Evolutionary conservation across 2,113 vertebrate species (phyloP), one percentile per base, ranked within the genome.

Genomic region (Hippolais icterina): DNA sequence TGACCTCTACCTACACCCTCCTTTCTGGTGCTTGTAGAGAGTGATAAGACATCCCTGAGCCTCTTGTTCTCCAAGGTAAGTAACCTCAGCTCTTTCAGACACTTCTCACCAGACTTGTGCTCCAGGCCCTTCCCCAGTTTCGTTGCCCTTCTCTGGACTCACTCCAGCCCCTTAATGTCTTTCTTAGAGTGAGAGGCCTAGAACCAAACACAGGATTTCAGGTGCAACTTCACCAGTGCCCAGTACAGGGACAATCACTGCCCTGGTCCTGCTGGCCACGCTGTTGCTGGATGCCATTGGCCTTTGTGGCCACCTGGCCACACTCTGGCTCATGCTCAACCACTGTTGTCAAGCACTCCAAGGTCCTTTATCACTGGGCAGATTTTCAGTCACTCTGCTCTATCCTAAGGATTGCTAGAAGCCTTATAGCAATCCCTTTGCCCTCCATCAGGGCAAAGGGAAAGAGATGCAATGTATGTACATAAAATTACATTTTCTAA

Each of bases 61-160:
- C 18, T 63, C 12, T 5, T 61, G 31, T 49, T 29, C 63, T 49
- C 1, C 21, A 61, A 6, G 25, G 2, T 42, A 33, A 63, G 37
- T 25, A 15, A 7, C 5, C 1, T 25, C 41, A 33, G 3, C 10
- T 75, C 14, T 19, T 10, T 54, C 63, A 42, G 31, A 10, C 0
- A 2, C 15, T 54, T 35, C 5, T 47, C 6, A 19, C 5, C 11
- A 50, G 14, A 13, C 1, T 2, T 27, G 14, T 22, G 6, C 24
- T 76, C 25, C 56, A 42, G 22, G 21, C 9, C 8, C 25, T 54
- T 31, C 22, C 8, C 9, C 29, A 61, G 9, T 11, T 69, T 25
- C 0, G 0, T 3, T 54, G 17, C 29, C 7, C 21, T 69, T 54
- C 54, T 31, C 22, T 56, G 41, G 15, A 33, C 23, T 4, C 2